Evolutionary conservation across 2,888 invertebrate species (phyloP), one percentile per base, ranked within the genome.

Genomic region (Agonopterix alstromeriana): DNA sequence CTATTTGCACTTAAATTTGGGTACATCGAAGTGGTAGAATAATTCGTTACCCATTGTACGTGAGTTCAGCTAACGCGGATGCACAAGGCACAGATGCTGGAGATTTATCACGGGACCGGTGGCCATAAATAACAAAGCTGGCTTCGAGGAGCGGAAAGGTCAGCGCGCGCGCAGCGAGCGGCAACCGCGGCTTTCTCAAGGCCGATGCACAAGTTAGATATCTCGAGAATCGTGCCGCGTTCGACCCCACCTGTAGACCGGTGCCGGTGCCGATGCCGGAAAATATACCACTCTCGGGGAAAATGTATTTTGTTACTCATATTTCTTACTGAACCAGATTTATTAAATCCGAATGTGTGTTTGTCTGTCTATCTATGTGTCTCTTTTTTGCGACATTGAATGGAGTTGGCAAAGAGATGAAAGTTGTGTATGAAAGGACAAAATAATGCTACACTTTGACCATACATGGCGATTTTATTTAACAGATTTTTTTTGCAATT

Each of bases 151-250:
- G 69, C 74, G 72, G 69, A 82, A 82, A 83, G 72, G 69, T 70
- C 65, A 67, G 57, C 53, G 50, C 53, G 50, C 46, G 52, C 65
- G 45, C 58, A 63, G 64, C 64, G 66, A 67, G 67, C 65, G 70
- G 73, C 64, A 61, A 54, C 60, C 62, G 64, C 73, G 69, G 70
- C 72, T 70, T 68, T 70, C 72, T 76, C 82, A 83, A 82, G 82
- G 82, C 78, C 81, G 81, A 81, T 80, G 67, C 75, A 68, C 71
- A 75, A 70, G 67, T 71, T 75, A 73, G 78, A 81, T 81, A 81
- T 61, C 70, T 61, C 57, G 51, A 63, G 62, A 70, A 61, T 73
- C 72, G 74, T 73, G 74, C 68, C 64, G 61, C 52, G 71, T 53
- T 63, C 70, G 75, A 77, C 78, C 79, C 77, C 77, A 79, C 77